Base-by-base conservation (phyloP, 2,888 invertebrate species). In the Seira sanloemensis region DNA sequence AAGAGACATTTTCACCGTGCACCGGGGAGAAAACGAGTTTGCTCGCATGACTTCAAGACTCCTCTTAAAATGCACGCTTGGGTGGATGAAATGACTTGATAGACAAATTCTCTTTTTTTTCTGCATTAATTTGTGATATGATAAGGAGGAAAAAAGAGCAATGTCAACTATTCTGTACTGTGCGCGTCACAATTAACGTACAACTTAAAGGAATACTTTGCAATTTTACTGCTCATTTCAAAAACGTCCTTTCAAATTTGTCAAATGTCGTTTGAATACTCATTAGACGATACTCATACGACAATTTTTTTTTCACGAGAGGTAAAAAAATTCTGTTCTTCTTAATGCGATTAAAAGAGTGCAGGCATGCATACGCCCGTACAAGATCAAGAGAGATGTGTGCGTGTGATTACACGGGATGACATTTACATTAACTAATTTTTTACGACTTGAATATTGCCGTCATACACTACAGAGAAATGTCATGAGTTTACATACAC, bases 1-100 rank as follows among this genome's bases (percentile, higher is more conserved):
- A 78, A 87, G 79, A 85, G 87, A 87, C 87, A 80, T 87, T 85
- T 85, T n/a, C n/a, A n/a, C n/a, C n/a, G n/a, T n/a, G n/a, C 80
- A 77, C 73, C 71, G 73, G 54, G 24, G 18, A 73, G 78, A 82
- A 69, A 77, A 81, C 78, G 62, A 78, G 78, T 74, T 76, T 74
- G 69, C 65, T 50, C 67, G 76, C 76, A 76, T 76, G 25, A 24
- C 21, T 76, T 25, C 50, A 76, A 23, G 66, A 50, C 21, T 67
- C n/a, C 67, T 37, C 37, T 37, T 37, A n/a, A 67, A 2, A 23
- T 23, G 21, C 23, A 18, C n/a, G n/a, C 25, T 25, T 69, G 69
- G 26, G 16, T 27, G 23, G 5, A 66, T 24, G 50, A 37, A 37
- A 37, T 37, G 7, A 37, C 37, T 37, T 37, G 54, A 76, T 67